These are phyloP conservation scores for Cheilosia scutellata DNA, from an alignment of 2,888 invertebrate species.

Conservation along the genomic window DNA sequence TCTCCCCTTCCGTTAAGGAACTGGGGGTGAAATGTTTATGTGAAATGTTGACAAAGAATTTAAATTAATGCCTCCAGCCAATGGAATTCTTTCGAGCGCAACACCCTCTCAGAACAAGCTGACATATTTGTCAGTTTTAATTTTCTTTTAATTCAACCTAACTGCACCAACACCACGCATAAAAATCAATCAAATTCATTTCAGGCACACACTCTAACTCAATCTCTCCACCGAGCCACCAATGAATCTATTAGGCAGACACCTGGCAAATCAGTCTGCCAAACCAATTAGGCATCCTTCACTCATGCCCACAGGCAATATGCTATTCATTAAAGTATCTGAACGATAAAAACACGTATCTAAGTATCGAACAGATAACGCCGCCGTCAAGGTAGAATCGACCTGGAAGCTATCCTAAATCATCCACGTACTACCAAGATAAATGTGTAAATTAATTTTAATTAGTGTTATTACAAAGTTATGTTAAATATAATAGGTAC, in stretches of 20 bases:
- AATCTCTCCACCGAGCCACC: background rate
- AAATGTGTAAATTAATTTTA: constrained; percentile 66
- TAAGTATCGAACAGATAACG: constrained; percentile 4
- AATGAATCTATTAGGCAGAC: constrained; percentile 41
- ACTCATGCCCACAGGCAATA: constrained; percentile 31
- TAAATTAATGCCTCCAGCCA: constrained; percentile 21
- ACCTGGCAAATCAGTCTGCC: constrained; percentile 32
- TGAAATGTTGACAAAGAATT: constrained; percentile 5
- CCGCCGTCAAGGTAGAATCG: constrained; percentile 20
- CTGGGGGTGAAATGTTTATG: too few species aligned
- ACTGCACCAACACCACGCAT: constrained; percentile 23
- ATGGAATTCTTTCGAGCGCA: constrained; percentile 2
- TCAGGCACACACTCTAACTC: background rate
- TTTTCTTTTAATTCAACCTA: background rate
- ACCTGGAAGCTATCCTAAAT: constrained; percentile 41
- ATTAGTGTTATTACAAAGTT: constrained; percentile 69
- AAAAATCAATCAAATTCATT: constrained; percentile 43
- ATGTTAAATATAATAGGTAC: constrained; percentile 49
- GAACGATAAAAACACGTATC: background rate
- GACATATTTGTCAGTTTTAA: background rate
- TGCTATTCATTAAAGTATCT: constrained; percentile 16
- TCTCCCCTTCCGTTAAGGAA: too few species aligned
- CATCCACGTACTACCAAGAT: constrained; percentile 18
- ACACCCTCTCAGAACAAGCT: background rate
- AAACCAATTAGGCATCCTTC: constrained; percentile 44